A percentile compares a stretch with the other conserved stretches of the same genome.
Conservation (phyloP, 2,888 invertebrate genomes). For the Automeris io region DNA sequence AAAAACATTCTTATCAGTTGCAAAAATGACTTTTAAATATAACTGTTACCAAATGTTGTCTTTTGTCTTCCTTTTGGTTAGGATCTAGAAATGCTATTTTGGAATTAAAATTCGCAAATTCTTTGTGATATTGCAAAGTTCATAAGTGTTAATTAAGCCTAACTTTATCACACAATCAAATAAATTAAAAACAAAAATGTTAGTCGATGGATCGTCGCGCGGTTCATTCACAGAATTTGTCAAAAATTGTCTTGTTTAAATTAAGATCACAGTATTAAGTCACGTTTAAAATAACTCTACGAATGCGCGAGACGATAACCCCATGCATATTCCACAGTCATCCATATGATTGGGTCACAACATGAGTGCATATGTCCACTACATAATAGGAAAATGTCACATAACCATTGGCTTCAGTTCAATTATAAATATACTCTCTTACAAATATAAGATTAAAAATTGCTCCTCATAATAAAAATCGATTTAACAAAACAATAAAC, state of each 20-base stretch:
- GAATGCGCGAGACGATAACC: slow-evolving; percentile 62
- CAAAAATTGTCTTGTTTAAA: slow-evolving; percentile 71
- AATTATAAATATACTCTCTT: slow-evolving; percentile 22
- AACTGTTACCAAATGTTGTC: slow-evolving; percentile 20
- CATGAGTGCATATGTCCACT: slow-evolving; percentile 37
- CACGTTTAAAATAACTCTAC: slow-evolving; percentile 66
- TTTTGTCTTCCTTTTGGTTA: slow-evolving; percentile 32
- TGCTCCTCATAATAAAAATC: slow-evolving; percentile 17
- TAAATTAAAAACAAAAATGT: slow-evolving; percentile 62
- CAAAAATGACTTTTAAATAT: slow-evolving; percentile 27
- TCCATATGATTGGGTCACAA: slow-evolving; percentile 53
- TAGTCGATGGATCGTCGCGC: slow-evolving; percentile 54
- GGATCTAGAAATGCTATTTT: slow-evolving; percentile 63
- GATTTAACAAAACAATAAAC: slow-evolving; percentile 26
- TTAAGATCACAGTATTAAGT: slow-evolving; percentile 77
- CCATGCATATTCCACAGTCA: slow-evolving; percentile 75
- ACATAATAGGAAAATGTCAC: slow-evolving; percentile 49
- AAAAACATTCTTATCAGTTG: slow-evolving; percentile 30
- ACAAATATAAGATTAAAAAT: slow-evolving; percentile 17
- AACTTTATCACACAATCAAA: slow-evolving; percentile 67
- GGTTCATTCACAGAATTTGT: slow-evolving; percentile 63
- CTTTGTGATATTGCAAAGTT: slow-evolving; percentile 63
- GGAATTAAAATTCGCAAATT: slow-evolving; percentile 57
- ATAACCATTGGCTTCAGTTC: slow-evolving; percentile 44
- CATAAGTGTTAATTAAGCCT: slow-evolving; percentile 56